A percentile compares a stretch with the other conserved stretches of the same genome.
Conservation (phyloP, 2,113 vertebrate species). For the Cariama cristata region DNA sequence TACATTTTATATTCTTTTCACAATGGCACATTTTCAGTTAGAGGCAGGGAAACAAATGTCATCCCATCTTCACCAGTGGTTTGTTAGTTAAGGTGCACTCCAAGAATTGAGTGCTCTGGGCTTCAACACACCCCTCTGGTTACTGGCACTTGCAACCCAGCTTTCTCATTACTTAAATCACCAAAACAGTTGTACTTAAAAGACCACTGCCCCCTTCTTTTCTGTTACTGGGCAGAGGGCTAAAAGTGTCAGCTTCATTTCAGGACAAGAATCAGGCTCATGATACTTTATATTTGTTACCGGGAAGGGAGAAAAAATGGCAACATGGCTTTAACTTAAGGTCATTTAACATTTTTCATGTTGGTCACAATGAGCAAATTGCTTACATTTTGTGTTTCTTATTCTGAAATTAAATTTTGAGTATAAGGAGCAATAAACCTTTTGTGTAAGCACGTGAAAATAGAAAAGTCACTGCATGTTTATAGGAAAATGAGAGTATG, state of each 20-base stretch:
- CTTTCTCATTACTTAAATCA: background rate
- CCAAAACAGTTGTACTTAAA: background rate
- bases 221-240: background rate
- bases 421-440: background rate
- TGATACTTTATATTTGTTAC: background rate
- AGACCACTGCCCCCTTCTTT: background rate
- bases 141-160: background rate
- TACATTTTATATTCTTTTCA: background rate
- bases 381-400: background rate
- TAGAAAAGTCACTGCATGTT: background rate
- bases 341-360: background rate
- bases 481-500: background rate
- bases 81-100: background rate
- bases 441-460: background rate
- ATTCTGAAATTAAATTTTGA: background rate
- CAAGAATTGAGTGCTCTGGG: background rate
- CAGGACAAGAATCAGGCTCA: background rate
- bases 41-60: background rate
- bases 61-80: background rate
- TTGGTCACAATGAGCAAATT: background rate
- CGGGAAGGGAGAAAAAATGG: background rate
- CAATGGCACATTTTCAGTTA: background rate
- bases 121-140: background rate
- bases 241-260: background rate
- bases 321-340: background rate